These are phyloP conservation scores for Margarornis squamiger DNA, from an alignment of 2,797 vertebrate species.

Conservation along the genomic window DNA sequence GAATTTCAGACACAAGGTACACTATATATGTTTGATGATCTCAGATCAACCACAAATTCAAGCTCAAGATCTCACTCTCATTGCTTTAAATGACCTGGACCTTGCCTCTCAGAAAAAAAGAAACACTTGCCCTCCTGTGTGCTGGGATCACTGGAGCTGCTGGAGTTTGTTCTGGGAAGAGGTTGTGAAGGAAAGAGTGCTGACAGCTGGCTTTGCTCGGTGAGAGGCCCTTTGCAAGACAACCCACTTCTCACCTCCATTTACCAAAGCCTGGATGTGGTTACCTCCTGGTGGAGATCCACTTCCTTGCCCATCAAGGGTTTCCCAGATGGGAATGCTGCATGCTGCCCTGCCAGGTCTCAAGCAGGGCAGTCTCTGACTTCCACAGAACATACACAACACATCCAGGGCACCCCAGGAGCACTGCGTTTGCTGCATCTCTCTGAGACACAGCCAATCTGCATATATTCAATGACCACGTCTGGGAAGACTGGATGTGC, in stretches of 20 bases:
- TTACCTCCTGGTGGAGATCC: background rate
- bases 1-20: background rate
- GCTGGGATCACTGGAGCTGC: background rate
- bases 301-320: background rate
- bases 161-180: background rate
- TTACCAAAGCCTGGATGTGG: background rate
- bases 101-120: background rate
- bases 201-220: constrained; percentile 36
- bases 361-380: fast-evolving
- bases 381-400: background rate
- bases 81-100: background rate
- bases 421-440: background rate
- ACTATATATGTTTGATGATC: fast-evolving
- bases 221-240: constrained; percentile 4
- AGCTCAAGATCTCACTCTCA: background rate
- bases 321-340: fast-evolving
- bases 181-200: background rate
- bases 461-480: background rate
- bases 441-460: background rate
- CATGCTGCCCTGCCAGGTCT: background rate
- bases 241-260: constrained; percentile 5
- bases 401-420: background rate
- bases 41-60: background rate
- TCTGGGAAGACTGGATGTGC: background rate
- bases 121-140: background rate